Evolutionary conservation across 1,140 invertebrate species (phyloP).

Genomic region (Bicyclus anynana): DNA sequence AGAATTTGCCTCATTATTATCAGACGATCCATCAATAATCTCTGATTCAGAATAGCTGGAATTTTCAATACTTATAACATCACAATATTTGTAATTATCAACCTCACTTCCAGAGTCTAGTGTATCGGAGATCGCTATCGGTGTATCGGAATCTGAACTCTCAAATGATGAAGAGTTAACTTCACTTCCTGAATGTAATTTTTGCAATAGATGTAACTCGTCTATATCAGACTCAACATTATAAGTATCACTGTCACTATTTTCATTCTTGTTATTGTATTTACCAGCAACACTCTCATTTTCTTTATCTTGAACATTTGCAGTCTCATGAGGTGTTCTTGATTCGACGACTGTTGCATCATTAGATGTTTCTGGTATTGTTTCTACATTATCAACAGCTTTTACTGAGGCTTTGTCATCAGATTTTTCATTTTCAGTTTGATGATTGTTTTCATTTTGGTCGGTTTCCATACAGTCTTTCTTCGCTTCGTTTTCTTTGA

Average conservation of each 20-base stretch:
- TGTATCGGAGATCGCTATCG: slow-evolving; percentile 55
- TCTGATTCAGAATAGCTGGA: slow-evolving; percentile 64
- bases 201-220: slow-evolving; percentile 59
- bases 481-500: slow-evolving; percentile 28
- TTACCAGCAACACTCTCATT: slow-evolving; percentile 13
- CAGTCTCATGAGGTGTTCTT: background rate
- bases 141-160: slow-evolving; percentile 47
- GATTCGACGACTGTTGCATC: background rate
- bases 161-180: slow-evolving; percentile 35
- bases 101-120: slow-evolving; percentile 40
- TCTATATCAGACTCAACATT: slow-evolving; percentile 52
- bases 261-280: slow-evolving; percentile 16
- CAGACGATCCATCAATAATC: slow-evolving; percentile 19
- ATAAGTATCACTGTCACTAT: slow-evolving; percentile 18
- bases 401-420: background rate
- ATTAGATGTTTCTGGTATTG: background rate
- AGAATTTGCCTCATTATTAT: background rate
- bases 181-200: slow-evolving; percentile 54
- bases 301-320: background rate
- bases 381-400: background rate
- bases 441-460: background rate
- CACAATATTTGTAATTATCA: slow-evolving; percentile 29
- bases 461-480: slow-evolving; percentile 2
- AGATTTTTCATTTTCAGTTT: slow-evolving; percentile 6
- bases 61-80: slow-evolving; percentile 67